Base-by-base conservation (phyloP, 2,113 vertebrate species). In the Archilochus colubris region DNA sequence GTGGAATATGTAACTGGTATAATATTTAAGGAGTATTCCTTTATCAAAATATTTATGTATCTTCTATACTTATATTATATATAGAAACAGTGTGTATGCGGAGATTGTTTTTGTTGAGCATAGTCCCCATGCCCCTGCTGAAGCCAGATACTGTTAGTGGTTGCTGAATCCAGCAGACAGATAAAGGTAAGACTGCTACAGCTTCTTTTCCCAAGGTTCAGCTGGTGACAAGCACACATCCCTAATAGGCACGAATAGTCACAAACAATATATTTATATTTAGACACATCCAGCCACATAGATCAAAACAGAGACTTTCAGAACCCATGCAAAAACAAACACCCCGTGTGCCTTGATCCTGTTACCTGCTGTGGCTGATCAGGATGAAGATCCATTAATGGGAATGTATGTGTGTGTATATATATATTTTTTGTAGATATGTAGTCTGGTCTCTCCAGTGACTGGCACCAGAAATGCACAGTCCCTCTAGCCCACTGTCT, bases 141-240 rank as follows among this genome's bases (percentile, higher is more conserved):
- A 82, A 88, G 44, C 4, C 24, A 53, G 54, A 9, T 59, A 14
- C 64, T 50, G 22, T 36, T 85, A 88, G 24, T 27, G 14, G 18
- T 44, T 82, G 30, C 30, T 74, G 66, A 82, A 69, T 57, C 46
- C n/a, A 31, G 13, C 16, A 64, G 23, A 14, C 9, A 80, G 10
- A 68, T 18, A 68, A 38, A 86, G 14, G 6, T 68, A 21, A 77
- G 24, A 30, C 9, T 77, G 14, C 17, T 25, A 12, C 48, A 67
- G 46, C 16, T 90, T 14, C 46, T 72, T n/a, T 59, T 51, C 23
- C 40, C 7, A 4, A 51, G 16, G 30, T 55, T 72, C 64, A 67
- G 16, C 18, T 4, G 0, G 21, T 48, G 61, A n/a, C 0, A 0
- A n/a, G 54, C 40, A 6, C 15, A 25, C 14, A 16, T 62, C 70